Evolutionary conservation across 2,888 invertebrate genomes (phyloP), one percentile per base, ranked within the genome.

Genomic region (Microctonus brassicae): DNA sequence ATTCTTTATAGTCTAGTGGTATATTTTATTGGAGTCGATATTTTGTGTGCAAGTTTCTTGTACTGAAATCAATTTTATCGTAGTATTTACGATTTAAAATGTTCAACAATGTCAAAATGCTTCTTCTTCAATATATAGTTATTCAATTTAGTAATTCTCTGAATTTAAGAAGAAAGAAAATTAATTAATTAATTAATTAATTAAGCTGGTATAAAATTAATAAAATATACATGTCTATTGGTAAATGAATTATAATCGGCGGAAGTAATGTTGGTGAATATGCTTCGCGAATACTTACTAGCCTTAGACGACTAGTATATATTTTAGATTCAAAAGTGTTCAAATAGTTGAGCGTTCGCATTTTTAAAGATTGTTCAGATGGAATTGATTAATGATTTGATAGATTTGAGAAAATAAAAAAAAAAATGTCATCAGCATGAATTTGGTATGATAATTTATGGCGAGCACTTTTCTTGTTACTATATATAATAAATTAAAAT

Each of bases 231-330:
- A 3, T 20, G 22, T 34, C 13, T 60, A 34, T 36, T 60, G 17
- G 29, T 60, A 10, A 52, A 33, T 33, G 24, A 33, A 64, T 26
- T 33, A 39, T 64, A 64, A 26, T 2, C n/a, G 13, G 29, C 24
- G 20, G 10, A 52, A 47, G 29, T 6, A 42, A 52, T 5, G 26
- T 55, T 36, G 65, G 65, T 24, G 20, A 7, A 65, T 64, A 42
- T 64, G 33, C 33, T 55, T 55, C 76, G 77, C 76, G 76, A 82
- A 79, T 82, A 83, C 83, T 83, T 83, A 84, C 81, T 82, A 82
- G 78, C 82, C 81, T 80, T 83, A 82, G 79, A 79, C 77, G 79
- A 82, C 79, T 80, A 81, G 80, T 81, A 82, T 80, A 82, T 79
- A 67, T 34, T 70, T 70, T 76, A 76, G 72, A 79, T 79, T 82